phyloP scores from a whole-genome alignment of 2,888 invertebrate species.

The Tipula confusa region DNA sequence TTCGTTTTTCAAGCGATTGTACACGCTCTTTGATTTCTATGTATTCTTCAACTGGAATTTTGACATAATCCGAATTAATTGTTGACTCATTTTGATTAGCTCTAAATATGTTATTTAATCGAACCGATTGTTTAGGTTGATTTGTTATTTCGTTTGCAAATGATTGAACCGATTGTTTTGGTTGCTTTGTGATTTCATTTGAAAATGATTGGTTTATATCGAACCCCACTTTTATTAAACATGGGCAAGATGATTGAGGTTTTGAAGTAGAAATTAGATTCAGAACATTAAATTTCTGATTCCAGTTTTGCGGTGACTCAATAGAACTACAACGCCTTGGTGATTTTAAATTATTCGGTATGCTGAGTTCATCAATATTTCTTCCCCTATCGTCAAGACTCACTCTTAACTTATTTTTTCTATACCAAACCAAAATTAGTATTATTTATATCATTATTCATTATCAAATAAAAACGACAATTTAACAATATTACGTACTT shows the following conservation, averaged over 20 bases:
- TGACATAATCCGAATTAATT: constrained; percentile 57
- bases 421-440: not conserved
- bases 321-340: not conserved
- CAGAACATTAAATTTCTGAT: not conserved
- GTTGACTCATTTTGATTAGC: not conserved
- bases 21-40: constrained; percentile 73
- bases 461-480: too few relatives aligned
- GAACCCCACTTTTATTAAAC: not conserved
- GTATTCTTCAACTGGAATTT: constrained; percentile 69
- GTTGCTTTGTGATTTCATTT: not conserved
- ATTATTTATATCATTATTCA: too few relatives aligned
- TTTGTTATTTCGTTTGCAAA: too few relatives aligned
- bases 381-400: not conserved
- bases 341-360: not conserved
- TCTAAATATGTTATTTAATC: not conserved
- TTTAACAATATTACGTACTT: not conserved
- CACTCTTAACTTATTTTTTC: constrained; percentile 37
- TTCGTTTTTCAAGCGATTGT: constrained; percentile 64
- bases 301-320: not conserved
- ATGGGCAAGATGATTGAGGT: not conserved
- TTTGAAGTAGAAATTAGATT: not conserved
- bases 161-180: not conserved
- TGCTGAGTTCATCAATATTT: too few relatives aligned
- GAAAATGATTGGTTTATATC: not conserved
- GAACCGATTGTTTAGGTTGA: not conserved